Evolutionary conservation across 1,140 invertebrate species (phyloP), one percentile per base, ranked within the genome.

Genomic region (Diorhabda sublineata): DNA sequence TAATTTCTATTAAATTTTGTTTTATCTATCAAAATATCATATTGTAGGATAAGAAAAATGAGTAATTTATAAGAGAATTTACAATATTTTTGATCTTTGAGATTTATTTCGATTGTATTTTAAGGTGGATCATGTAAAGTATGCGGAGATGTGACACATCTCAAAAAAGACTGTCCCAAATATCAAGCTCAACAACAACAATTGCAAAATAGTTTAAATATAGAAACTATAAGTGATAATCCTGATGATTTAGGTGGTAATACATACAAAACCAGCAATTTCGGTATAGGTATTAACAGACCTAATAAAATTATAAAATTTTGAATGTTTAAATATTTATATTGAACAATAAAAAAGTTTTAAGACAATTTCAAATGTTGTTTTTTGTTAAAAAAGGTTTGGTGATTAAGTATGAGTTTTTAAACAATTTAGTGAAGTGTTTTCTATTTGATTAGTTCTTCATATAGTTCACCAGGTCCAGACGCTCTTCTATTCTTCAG

Each of bases 101-200:
- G 26, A 26, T 26, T 26, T 26, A 26, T 26, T 26, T 26, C 26
- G 1, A 26, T 26, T 26, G 26, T 63, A 45, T 60, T 60, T 41
- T n/a, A 41, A 67, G 60, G 65, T 61, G 94, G 94, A 9, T 82
- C 83, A 60, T 97, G 94, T 81, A 90, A 89, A 75, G 80, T 89
- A 4, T 96, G 94, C 84, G 92, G 92, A 45, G 92, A 93, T 81
- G 90, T 94, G 2, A 92, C 91, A 45, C 94, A 96, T 84, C 84
- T 94, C 58, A 90, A 87, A 71, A 92, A 91, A 80, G 92, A 95
- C 80, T 96, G 93, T 83, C 92, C 92, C 47, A 84, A 76, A 68
- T 76, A 74, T 69, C 74, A 79, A 67, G 69, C 70, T 4, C 72
- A 77, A 61, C 76, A 79, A 67, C 61, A 75, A 45, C 70, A 72